Base-by-base conservation (phyloP, 2,888 invertebrate genomes). In the Eupithecia pulchellata region DNA sequence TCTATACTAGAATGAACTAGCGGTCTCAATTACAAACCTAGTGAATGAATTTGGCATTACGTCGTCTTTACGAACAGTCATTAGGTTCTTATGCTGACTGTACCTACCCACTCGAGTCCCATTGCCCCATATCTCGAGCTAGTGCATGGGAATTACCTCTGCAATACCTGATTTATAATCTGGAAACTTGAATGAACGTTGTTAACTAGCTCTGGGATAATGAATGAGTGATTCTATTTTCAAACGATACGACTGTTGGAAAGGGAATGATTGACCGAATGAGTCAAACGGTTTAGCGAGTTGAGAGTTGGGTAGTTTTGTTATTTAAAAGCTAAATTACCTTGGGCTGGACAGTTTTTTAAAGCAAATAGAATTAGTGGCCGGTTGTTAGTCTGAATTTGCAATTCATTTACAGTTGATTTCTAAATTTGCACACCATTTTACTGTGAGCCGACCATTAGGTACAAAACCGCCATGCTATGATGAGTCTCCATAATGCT, bases 21-120 rank as follows among this genome's bases (percentile, higher is more conserved):
- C 69, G 52, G 55, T 34, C 17, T 60, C 25, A 17, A 27, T 20
- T n/a, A 61, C 32, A 29, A n/a, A 27, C 25, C 55, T 27, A 75
- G 77, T 75, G 81, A 83, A 85, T 85, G 83, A 81, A 81, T 86
- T 86, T 83, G 84, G 79, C 86, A 84, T 84, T 84, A 81, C 80
- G 80, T 72, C 73, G 74, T 79, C 75, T 83, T 81, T 76, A 84
- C 80, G 81, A 81, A 79, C 80, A 79, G 82, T 82, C 76, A 73
- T 77, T 77, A 20, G 74, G 77, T 77, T 14, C 34, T 61, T 61
- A 61, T n/a, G 34, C 61, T 34, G 20, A 36, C 61, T 34, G 61
- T 36, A 61, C 61, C 25, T 36, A 61, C 61, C 25, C 61, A 77
- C 78, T 75, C 75, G 75, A 80, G 80, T 79, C 81, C 81, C 82